A percentile compares a stretch with the other conserved stretches of the same genome.
Conservation (phyloP, 2,797 vertebrate genomes). For the Crocidura indochinensis region DNA sequence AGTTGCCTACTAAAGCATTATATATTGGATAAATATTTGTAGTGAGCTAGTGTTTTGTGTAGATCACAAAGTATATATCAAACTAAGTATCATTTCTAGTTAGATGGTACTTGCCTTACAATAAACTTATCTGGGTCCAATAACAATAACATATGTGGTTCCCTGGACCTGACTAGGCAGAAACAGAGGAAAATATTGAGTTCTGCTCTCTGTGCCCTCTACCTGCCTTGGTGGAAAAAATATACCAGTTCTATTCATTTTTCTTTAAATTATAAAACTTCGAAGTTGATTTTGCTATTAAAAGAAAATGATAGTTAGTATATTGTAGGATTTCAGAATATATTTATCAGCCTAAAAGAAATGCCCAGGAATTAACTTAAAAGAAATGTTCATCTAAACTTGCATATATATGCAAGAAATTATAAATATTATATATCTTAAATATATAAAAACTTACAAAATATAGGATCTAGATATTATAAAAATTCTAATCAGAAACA, state of each 20-base stretch:
- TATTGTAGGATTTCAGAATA: background rate
- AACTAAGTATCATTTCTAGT: too few relatives aligned
- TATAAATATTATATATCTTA: too few relatives aligned
- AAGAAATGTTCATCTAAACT: background rate
- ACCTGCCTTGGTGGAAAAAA: too few relatives aligned
- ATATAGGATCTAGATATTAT: background rate
- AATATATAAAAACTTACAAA: background rate
- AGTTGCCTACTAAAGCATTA: background rate
- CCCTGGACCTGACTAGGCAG: too few relatives aligned
- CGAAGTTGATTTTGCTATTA: background rate
- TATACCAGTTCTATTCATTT: too few relatives aligned
- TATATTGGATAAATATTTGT: background rate
- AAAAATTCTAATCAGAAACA: background rate
- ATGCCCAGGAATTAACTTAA: background rate
- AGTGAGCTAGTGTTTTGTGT: background rate
- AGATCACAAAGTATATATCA: too few relatives aligned
- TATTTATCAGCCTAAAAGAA: background rate
- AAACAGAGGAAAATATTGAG: background rate
- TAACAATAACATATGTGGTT: too few relatives aligned
- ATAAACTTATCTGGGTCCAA: too few relatives aligned
- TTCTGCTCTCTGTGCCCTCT: background rate
- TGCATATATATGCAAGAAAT: background rate
- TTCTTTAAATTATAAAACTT: background rate
- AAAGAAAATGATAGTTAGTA: background rate
- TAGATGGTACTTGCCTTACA: too few relatives aligned